Conservation (phyloP, 2,797 vertebrate species). For the Thaleichthys pacificus region DNA sequence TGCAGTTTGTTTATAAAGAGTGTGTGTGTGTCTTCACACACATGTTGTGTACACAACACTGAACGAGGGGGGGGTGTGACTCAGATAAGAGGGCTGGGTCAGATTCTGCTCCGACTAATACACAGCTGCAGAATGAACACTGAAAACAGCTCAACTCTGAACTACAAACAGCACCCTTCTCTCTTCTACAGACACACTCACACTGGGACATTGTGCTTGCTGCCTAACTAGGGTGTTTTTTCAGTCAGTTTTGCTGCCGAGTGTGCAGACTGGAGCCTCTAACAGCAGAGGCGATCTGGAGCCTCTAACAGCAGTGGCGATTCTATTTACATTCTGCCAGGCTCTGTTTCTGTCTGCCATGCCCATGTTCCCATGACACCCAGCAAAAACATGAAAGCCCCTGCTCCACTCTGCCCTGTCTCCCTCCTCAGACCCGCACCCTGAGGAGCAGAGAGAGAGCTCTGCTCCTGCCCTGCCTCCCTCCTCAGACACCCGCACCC, state of each 20-base stretch:
- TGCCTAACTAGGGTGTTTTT: conserved; percentile 13
- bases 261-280: conserved; percentile 20
- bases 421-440: conserved; percentile 19
- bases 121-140: conserved; percentile 12
- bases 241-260: conserved; percentile 16
- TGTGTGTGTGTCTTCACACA: background rate
- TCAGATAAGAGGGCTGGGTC: background rate
- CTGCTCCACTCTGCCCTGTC: background rate
- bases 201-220: background rate
- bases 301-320: too few species aligned
- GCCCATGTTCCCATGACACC: background rate
- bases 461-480: conserved; percentile 12
- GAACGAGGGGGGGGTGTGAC: background rate
- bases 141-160: conserved; percentile 21
- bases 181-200: background rate
- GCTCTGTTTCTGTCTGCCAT: conserved; percentile 3
- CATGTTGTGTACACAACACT: background rate
- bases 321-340: conserved; percentile 29
- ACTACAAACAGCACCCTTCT: conserved; percentile 8
- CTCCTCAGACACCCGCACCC: too few species aligned
- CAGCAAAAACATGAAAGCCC: conserved; percentile 1
- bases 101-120: background rate
- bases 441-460: background rate
- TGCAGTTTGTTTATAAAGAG: background rate
- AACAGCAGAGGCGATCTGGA: conserved; percentile 24